phyloP scores from a whole-genome alignment of 1,140 invertebrate genomes.

The Elysia chlorotica region DNA sequence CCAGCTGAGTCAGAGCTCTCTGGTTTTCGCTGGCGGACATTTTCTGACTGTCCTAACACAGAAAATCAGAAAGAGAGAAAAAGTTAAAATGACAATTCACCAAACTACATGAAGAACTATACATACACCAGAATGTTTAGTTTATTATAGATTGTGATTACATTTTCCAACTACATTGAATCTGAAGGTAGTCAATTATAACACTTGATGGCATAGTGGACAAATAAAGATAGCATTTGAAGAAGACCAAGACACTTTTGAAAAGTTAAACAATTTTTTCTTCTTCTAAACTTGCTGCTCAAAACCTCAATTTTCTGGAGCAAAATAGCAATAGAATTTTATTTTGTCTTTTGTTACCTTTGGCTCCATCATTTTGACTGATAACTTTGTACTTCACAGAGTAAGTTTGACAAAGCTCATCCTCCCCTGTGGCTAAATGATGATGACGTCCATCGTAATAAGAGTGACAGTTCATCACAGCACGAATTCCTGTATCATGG shows the following conservation, averaged over 20 bases:
- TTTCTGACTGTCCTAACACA: constrained; percentile 7
- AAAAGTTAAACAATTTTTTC: too few relatives aligned
- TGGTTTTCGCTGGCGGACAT: constrained; percentile 35
- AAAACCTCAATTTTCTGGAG: too few relatives aligned
- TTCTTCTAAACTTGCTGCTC: too few relatives aligned
- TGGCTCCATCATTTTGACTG: too few relatives aligned
- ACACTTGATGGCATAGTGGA: too few relatives aligned
- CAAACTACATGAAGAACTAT: neutral
- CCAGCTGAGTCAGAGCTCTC: constrained; percentile 13
- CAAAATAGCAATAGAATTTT: too few relatives aligned
- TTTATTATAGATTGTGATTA: neutral
- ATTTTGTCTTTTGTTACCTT: too few relatives aligned
- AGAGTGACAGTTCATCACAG: constrained; percentile 87
- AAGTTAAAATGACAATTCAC: neutral
- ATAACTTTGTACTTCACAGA: constrained; percentile 76
- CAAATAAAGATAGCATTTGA: too few relatives aligned
- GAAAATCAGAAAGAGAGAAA: neutral
- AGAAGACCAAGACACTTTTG: too few relatives aligned
- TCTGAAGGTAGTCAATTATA: neutral
- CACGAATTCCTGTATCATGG: constrained; percentile 84
- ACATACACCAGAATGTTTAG: neutral
- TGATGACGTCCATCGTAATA: constrained; percentile 72
- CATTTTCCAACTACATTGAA: neutral
- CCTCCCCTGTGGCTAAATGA: constrained; percentile 86
- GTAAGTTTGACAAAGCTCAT: constrained; percentile 89